phyloP scores from a whole-genome alignment of 2,113 vertebrate species.

The Gambusia affinis region DNA sequence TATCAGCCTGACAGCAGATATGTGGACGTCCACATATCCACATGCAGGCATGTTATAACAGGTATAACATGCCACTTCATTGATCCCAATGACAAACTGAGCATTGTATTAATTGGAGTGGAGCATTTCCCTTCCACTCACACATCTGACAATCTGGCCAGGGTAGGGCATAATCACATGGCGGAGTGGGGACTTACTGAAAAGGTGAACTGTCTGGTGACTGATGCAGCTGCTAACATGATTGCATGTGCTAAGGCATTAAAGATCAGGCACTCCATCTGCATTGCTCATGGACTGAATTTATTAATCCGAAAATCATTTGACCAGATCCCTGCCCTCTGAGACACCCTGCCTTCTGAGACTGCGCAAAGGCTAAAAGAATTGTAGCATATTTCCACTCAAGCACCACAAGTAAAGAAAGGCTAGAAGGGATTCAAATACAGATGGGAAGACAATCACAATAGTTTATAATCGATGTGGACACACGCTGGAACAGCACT shows the following conservation, averaged over 20 bases:
- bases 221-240: neutral
- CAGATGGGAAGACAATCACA: neutral
- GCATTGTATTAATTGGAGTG: too few species aligned
- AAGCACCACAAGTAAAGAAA: neutral
- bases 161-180: neutral
- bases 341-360: neutral
- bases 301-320: neutral
- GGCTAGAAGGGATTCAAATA: neutral
- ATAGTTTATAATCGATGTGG: neutral
- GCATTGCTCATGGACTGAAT: neutral
- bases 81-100: too few species aligned
- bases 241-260: neutral
- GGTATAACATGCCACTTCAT: too few species aligned
- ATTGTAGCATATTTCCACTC: neutral
- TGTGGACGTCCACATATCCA: too few species aligned
- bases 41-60: too few species aligned
- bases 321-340: neutral
- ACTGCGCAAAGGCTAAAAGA: neutral
- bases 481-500: neutral
- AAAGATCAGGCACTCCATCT: neutral
- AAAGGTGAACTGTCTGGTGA: neutral
- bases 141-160: too few species aligned
- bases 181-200: neutral
- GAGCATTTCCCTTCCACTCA: too few species aligned
- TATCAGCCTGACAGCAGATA: too few species aligned